Evolutionary conservation across 2,888 invertebrate genomes (phyloP).

Genomic region (Nowickia ferox): DNA sequence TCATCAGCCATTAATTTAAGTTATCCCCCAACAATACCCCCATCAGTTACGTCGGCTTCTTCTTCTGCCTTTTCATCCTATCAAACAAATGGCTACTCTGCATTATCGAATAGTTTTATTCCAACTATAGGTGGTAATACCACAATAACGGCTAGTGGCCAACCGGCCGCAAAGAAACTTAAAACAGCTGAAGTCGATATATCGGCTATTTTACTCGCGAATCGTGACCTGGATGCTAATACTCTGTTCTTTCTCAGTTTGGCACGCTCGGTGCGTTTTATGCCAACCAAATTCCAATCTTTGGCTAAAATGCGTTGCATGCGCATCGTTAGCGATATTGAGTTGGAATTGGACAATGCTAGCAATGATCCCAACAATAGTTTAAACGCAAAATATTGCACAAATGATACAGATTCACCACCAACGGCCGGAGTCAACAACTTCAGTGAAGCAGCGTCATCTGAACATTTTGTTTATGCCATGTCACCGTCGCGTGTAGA

Average conservation of each 20-base stretch:
- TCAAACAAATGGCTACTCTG: slow-evolving; percentile 52
- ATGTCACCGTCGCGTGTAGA: slow-evolving; percentile 83
- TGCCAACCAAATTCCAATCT: slow-evolving; percentile 82
- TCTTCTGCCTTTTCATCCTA: slow-evolving; percentile 17
- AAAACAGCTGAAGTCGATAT: slow-evolving; percentile 79
- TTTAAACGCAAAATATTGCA: slow-evolving; percentile 77
- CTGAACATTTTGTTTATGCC: slow-evolving; percentile 82
- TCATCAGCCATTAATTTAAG: slow-evolving; percentile 80
- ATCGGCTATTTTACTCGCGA: slow-evolving; percentile 80
- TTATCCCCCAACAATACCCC: slow-evolving; percentile 73
- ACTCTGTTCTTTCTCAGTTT: slow-evolving; percentile 82
- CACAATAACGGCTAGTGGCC: slow-evolving; percentile 62
- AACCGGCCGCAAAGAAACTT: slow-evolving; percentile 76
- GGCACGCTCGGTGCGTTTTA: slow-evolving; percentile 81
- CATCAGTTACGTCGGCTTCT: slow-evolving; percentile 35
- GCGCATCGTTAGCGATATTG: slow-evolving; percentile 82
- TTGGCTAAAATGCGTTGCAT: slow-evolving; percentile 83
- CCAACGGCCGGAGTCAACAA: slow-evolving; percentile 75
- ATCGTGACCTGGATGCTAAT: slow-evolving; percentile 82
- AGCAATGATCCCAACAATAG: slow-evolving; percentile 73
- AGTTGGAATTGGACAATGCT: slow-evolving; percentile 81
- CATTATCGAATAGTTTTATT: slow-evolving; percentile 49
- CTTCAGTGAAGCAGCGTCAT: slow-evolving; percentile 76
- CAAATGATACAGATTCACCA: slow-evolving; percentile 77
- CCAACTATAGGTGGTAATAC: slow-evolving; percentile 57